phyloP scores from a whole-genome alignment of 2,888 invertebrate genomes.

The Athalia rosae region DNA sequence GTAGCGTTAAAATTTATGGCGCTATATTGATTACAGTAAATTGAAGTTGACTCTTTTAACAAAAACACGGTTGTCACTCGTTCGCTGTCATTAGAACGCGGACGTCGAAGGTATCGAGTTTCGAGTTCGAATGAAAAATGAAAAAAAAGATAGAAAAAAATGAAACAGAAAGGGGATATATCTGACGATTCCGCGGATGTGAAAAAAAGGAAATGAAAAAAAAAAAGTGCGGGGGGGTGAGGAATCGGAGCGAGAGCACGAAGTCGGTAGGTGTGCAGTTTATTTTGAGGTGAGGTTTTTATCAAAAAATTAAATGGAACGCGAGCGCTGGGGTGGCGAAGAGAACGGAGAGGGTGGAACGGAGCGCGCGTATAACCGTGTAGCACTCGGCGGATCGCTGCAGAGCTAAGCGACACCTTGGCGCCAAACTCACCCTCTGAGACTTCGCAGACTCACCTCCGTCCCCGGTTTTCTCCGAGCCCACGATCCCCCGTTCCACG shows the following conservation, averaged over 20 bases:
- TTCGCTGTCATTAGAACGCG: too few species aligned
- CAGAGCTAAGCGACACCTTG: conserved; percentile 70
- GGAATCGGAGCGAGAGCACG: conserved; percentile 39
- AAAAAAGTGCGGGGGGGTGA: conserved; percentile 28
- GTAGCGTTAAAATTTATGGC: conserved; percentile 16
- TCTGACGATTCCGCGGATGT: neutral
- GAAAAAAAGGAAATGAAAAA: conserved; percentile 42
- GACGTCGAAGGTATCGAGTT: too few species aligned
- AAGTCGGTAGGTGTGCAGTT: neutral
- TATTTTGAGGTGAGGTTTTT: conserved; percentile 11
- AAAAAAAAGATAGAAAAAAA: conserved; percentile 30
- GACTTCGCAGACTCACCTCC: conserved; percentile 72
- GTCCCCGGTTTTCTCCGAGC: conserved; percentile 56
- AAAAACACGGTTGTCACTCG: too few species aligned
- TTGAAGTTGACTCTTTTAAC: conserved; percentile 2
- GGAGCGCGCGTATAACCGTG: conserved; percentile 1
- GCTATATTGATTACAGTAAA: conserved; percentile 20
- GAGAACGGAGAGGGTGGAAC: neutral
- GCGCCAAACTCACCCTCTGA: conserved; percentile 73
- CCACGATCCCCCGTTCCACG: conserved; percentile 50
- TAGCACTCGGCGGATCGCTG: conserved; percentile 24
- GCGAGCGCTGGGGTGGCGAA: neutral
- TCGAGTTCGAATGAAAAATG: too few species aligned
- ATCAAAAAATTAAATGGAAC: conserved; percentile 32
- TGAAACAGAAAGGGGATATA: conserved; percentile 26